These are phyloP conservation scores for Semicossyphus pulcher DNA, from an alignment of 2,113 vertebrate genomes.

Conservation along the genomic window DNA sequence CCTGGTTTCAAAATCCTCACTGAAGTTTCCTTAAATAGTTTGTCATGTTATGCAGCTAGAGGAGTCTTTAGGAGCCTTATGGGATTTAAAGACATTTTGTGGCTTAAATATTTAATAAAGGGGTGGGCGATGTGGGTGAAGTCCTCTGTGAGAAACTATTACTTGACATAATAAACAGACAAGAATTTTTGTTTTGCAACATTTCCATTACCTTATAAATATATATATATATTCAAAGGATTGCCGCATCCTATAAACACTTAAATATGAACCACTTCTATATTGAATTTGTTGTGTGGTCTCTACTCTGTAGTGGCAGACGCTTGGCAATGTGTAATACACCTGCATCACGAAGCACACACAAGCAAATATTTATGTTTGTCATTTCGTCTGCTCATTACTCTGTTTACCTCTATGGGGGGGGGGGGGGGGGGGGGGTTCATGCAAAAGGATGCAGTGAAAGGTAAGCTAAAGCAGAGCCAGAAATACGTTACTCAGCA, in stretches of 20 bases:
- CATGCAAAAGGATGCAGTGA: neutral
- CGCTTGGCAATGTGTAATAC: neutral
- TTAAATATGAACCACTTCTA: no score
- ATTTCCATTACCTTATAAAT: neutral
- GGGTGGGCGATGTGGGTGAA: neutral
- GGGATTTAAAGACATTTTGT: constrained; percentile 1
- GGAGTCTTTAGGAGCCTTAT: neutral
- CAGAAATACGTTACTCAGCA: constrained; percentile 36
- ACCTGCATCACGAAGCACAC: neutral
- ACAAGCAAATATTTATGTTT: constrained; percentile 19
- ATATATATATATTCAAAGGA: no score
- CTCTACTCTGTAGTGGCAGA: no score
- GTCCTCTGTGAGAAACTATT: neutral
- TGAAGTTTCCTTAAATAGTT: neutral
- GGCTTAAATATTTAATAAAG: neutral
- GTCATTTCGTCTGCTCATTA: constrained; percentile 9
- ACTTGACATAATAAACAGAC: neutral
- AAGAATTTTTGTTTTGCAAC: neutral
- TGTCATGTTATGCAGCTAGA: neutral
- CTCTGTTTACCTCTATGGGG: constrained; percentile 8
- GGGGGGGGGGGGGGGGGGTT: neutral
- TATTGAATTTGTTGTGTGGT: no score
- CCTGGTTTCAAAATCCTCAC: neutral
- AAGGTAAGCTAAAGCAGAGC: constrained; percentile 16
- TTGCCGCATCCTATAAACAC: no score